A percentile compares a stretch with the other conserved stretches of the same genome.
phyloP scores from a whole-genome alignment of 2,113 vertebrate species.

The Tupaia chinensis region DNA sequence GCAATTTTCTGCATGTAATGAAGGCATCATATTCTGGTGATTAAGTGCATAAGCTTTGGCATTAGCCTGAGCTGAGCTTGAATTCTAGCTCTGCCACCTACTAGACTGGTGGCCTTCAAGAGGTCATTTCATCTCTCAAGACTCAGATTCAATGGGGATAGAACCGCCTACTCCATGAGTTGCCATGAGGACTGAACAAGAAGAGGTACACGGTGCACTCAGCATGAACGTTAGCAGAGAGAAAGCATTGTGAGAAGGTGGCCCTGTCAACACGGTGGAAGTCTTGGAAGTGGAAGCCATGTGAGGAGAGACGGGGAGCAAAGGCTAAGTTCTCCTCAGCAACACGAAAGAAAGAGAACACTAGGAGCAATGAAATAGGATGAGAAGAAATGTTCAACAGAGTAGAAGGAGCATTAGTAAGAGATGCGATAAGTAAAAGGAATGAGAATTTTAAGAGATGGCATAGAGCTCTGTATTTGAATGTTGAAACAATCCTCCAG shows the following conservation, averaged over 20 bases:
- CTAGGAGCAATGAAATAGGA: neutral
- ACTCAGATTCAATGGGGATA: neutral
- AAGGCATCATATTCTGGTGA: neutral
- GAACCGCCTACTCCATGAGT: neutral
- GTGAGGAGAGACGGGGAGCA: neutral
- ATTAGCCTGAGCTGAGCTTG: neutral
- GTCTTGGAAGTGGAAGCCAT: neutral
- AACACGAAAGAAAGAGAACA: neutral
- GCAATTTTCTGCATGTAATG: neutral
- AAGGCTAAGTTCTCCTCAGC: neutral
- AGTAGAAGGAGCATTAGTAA: neutral
- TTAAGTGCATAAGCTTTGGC: neutral
- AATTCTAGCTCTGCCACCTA: neutral
- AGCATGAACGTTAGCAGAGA: accelerated
- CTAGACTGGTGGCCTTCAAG: neutral
- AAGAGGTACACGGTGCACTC: neutral
- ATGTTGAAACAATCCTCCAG: neutral
- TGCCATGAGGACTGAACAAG: neutral
- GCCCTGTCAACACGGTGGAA: neutral
- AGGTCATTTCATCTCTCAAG: neutral
- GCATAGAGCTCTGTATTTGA: neutral
- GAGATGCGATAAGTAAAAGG: neutral
- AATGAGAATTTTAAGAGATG: neutral
- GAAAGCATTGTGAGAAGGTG: too few relatives aligned
- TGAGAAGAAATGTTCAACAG: neutral